Conservation (phyloP, 2,113 vertebrate species). For the Takifugu flavidus region DNA sequence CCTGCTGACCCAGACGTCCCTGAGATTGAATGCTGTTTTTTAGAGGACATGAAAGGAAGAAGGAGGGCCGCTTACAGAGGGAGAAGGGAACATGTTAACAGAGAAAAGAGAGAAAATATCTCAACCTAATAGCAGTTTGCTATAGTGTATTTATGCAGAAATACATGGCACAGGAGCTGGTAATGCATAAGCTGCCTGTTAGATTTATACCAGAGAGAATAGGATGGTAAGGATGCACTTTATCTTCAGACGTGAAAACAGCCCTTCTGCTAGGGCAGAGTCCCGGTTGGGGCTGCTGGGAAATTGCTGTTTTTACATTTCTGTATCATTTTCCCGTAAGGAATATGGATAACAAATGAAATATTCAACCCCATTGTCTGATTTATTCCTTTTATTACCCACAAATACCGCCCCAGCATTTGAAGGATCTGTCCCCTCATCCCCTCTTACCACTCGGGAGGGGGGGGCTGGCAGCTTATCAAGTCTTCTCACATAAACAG, state of each 20-base stretch:
- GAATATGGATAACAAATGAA: constrained; percentile 85
- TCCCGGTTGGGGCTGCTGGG: constrained; percentile 68
- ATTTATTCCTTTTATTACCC: constrained; percentile 83
- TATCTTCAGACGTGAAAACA: constrained; percentile 73
- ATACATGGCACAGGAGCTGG: constrained; percentile 48
- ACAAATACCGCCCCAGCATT: constrained; percentile 74
- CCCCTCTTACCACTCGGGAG: constrained; percentile 57
- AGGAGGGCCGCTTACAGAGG: constrained; percentile 30
- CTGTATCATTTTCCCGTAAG: constrained; percentile 80
- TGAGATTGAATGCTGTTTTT: constrained; percentile 51
- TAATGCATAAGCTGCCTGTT: constrained; percentile 65
- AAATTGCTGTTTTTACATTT: constrained; percentile 83
- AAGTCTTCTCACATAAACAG: constrained; percentile 75
- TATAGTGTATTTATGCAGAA: constrained; percentile 49
- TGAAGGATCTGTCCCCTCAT: constrained; percentile 71
- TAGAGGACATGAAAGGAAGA: constrained; percentile 48
- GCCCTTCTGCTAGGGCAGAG: constrained; percentile 51
- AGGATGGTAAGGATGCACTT: constrained; percentile 66
- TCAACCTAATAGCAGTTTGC: constrained; percentile 43
- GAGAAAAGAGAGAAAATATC: constrained; percentile 44
- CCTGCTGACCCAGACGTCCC: constrained; percentile 39
- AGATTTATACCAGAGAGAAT: constrained; percentile 64
- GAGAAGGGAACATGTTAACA: constrained; percentile 48
- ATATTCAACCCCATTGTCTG: constrained; percentile 81
- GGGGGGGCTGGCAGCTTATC: constrained; percentile 77